A percentile compares a stretch with the other conserved stretches of the same genome.
Conservation (phyloP, 2,888 invertebrate genomes). For the Apodemia hepburni region DNA sequence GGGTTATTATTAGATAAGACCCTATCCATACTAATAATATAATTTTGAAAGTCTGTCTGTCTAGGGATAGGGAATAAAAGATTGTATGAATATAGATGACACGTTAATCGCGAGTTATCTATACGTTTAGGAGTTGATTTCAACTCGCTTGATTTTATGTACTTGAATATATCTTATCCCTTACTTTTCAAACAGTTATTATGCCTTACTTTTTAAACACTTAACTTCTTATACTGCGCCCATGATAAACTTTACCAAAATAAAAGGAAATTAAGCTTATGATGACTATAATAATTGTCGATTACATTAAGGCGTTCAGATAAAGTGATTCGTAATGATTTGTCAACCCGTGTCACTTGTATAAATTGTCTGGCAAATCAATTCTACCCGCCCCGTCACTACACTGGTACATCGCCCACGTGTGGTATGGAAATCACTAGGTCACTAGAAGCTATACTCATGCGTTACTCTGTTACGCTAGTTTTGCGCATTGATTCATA, state of each 20-base stretch:
- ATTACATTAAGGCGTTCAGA: neutral
- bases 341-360: constrained; percentile 43
- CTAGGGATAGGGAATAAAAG: too few species aligned
- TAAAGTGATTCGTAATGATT: constrained; percentile 29
- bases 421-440: constrained; percentile 71
- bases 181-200: too few species aligned
- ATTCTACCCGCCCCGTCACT: constrained; percentile 29
- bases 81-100: too few species aligned
- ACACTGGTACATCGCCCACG: constrained; percentile 48
- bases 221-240: too few species aligned
- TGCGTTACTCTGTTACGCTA: constrained; percentile 46
- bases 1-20: neutral
- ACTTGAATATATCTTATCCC: too few species aligned
- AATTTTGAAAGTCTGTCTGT: too few species aligned
- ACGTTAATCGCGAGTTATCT: neutral
- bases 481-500: constrained; percentile 62
- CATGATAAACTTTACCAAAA: too few species aligned
- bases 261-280: too few species aligned
- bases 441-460: constrained; percentile 66
- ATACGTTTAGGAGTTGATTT: neutral
- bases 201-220: too few species aligned
- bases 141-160: too few species aligned
- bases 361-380: constrained; percentile 31
- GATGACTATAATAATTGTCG: too few species aligned
- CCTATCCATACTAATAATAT: too few species aligned